These are phyloP conservation scores for Sarcophaga caerulescens DNA, from an alignment of 2,888 invertebrate species.

Conservation along the genomic window DNA sequence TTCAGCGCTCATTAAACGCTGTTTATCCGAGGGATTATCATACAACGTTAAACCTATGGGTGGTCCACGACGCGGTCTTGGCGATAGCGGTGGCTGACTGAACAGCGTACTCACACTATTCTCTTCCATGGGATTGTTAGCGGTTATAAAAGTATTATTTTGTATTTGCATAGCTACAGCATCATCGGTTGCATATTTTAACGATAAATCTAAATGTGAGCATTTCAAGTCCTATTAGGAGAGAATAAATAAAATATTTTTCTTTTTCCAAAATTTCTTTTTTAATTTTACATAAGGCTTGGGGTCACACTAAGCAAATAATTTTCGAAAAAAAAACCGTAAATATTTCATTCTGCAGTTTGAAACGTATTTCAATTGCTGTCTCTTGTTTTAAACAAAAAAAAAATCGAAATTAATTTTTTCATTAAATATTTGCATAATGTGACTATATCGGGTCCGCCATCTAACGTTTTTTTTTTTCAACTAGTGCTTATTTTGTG, in stretches of 20 bases:
- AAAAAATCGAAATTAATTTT: too few relatives aligned
- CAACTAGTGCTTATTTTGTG: too few relatives aligned
- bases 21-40: conserved; percentile 74
- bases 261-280: background rate
- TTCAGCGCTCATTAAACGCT: conserved; percentile 73
- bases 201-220: conserved; percentile 76
- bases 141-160: conserved; percentile 71
- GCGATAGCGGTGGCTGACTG: conserved; percentile 71
- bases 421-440: too few relatives aligned
- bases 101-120: conserved; percentile 65
- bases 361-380: too few relatives aligned
- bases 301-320: too few relatives aligned
- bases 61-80: conserved; percentile 73
- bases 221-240: conserved; percentile 76
- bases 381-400: background rate
- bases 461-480: too few relatives aligned
- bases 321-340: too few relatives aligned
- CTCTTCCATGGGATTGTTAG: conserved; percentile 66
- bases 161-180: conserved; percentile 74
- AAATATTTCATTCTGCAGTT: too few relatives aligned
- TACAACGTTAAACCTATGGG: conserved; percentile 73
- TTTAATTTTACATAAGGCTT: background rate
- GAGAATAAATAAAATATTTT: conserved; percentile 1
- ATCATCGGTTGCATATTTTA: conserved; percentile 72
- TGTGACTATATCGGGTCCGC: too few relatives aligned